Evolutionary conservation across 1,140 invertebrate species (phyloP), one percentile per base, ranked within the genome.

Genomic region (Drosophila albomicans): DNA sequence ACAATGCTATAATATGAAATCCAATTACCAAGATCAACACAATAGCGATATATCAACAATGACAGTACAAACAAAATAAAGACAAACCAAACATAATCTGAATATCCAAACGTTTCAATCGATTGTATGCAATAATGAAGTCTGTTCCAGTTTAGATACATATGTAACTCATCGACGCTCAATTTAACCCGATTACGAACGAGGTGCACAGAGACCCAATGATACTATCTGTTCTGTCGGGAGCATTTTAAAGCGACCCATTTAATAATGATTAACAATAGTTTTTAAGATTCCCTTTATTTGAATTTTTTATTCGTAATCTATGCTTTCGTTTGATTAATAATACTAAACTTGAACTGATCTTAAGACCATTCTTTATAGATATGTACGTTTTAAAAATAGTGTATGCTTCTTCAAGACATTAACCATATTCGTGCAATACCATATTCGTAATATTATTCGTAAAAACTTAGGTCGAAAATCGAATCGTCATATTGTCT

Each of bases 1-100:
- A 84, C 81, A 86, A 91, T 85, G 84, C 84, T 91, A 89, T 91
- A 91, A 81, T 59, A 32, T 75, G 46, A 65, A 78, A 81, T 56
- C 69, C 63, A 84, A 89, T 65, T 71, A 72, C 51, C 78, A 80
- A 73, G 73, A 88, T 86, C 63, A 78, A 75, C 68, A 79, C 72
- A 70, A 80, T 68, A 80, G 70, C 78, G 66, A 82, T 68, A 49
- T 49, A 78, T 82, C 84, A 69, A 70, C 79, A 74, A 66, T 56
- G 25, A 68, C 51, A 82, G 80, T 86, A 88, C 80, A 87, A 87
- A 38, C 35, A 38, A 88, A 35, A 56, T 59, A 87, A 81, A 85
- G 82, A 80, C 82, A 88, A 72, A 80, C 16, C n/a, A 32, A 30
- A 30, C 13, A 46, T 64, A 52, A 79, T 15, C 41, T 41, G 52